A percentile compares a stretch with the other conserved stretches of the same genome.
These are phyloP conservation scores for Drepana falcataria DNA, from an alignment of 2,888 invertebrate species.

Conservation along the genomic window DNA sequence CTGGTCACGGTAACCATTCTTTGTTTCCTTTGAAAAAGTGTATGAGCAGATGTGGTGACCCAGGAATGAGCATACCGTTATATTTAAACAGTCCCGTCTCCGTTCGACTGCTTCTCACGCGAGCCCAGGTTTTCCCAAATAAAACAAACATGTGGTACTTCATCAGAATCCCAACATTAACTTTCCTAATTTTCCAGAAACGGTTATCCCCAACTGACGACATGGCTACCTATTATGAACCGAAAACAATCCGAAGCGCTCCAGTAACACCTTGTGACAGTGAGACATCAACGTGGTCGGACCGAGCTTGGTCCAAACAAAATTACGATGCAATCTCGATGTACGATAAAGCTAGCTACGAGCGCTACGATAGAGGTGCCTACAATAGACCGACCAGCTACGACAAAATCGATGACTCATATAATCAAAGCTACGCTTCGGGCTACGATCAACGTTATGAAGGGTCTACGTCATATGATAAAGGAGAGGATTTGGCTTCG, in stretches of 20 bases:
- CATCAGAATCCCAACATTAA: neutral
- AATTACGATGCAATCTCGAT: slow-evolving; percentile 29
- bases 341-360: slow-evolving; percentile 31
- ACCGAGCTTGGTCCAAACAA: slow-evolving; percentile 42
- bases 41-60: too few species aligned
- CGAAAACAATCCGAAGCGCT: slow-evolving; percentile 60
- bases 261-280: slow-evolving; percentile 72
- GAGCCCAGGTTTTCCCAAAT: too few species aligned
- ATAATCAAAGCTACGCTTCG: neutral
- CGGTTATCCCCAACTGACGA: slow-evolving; percentile 63
- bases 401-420: slow-evolving; percentile 18
- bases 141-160: too few species aligned
- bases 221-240: slow-evolving; percentile 41
- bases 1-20: too few species aligned
- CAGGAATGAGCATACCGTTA: too few species aligned
- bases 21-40: too few species aligned
- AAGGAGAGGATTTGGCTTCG: neutral
- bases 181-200: slow-evolving; percentile 43
- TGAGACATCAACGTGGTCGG: slow-evolving; percentile 59
- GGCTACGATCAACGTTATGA: slow-evolving; percentile 17
- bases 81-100: too few species aligned
- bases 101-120: too few species aligned
- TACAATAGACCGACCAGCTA: slow-evolving; percentile 14
- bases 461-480: slow-evolving; percentile 14
- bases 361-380: slow-evolving; percentile 25